phyloP scores from a whole-genome alignment of 2,113 vertebrate species.

The Ivindomyrus marchei region DNA sequence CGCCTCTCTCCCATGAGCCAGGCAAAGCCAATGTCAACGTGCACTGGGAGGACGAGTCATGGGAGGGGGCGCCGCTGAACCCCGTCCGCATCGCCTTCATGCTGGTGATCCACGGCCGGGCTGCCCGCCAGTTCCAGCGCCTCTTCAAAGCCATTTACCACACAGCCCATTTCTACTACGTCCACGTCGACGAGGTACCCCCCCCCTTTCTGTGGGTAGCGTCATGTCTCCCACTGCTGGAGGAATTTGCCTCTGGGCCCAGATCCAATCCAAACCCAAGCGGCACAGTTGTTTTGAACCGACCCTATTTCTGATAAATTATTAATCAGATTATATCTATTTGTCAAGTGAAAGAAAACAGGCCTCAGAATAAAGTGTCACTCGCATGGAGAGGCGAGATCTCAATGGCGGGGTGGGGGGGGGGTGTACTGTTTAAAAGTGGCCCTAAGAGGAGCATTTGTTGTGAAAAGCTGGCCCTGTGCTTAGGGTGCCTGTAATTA shows the following conservation, averaged over 20 bases:
- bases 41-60: conserved; percentile 91
- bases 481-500: conserved; percentile 4
- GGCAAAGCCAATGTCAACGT: conserved; percentile 87
- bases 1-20: conserved; percentile 37
- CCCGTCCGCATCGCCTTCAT: conserved; percentile 91
- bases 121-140: conserved; percentile 82
- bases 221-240: not conserved
- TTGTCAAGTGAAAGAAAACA: not conserved
- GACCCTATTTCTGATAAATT: not conserved
- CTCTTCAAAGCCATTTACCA: conserved; percentile 99
- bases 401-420: not conserved
- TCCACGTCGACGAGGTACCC: conserved; percentile 92
- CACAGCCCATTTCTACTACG: conserved; percentile 91
- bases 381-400: not conserved
- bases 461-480: not conserved
- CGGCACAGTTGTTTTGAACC: not conserved
- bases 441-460: not conserved
- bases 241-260: not conserved
- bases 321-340: not conserved
- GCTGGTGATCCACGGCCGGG: conserved; percentile 85
- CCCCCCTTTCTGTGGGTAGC: not conserved
- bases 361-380: not conserved
- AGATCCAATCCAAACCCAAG: not conserved
- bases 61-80: conserved; percentile 72
- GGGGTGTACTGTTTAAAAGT: not conserved